phyloP scores from a whole-genome alignment of 2,797 vertebrate genomes.

The Lutjanus argentimaculatus region DNA sequence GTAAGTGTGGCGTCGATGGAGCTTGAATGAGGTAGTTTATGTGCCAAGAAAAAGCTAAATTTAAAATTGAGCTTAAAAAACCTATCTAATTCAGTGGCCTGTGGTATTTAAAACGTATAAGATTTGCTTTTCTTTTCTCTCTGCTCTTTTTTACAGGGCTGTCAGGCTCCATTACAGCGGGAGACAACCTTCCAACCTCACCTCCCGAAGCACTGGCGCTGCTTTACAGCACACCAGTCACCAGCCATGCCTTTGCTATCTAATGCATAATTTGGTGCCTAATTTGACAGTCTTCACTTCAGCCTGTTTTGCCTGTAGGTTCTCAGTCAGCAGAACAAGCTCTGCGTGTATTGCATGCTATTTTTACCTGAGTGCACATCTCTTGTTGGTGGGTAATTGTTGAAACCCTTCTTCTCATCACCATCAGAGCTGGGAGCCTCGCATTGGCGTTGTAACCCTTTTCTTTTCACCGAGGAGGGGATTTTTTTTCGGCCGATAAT shows the following conservation, averaged over 20 bases:
- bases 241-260: slow-evolving; percentile 65
- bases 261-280: slow-evolving; percentile 78
- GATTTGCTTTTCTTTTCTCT: slow-evolving; percentile 20
- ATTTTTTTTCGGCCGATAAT: slow-evolving; percentile 14
- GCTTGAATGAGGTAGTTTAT: background rate
- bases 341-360: slow-evolving; percentile 59
- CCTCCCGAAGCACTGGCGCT: slow-evolving; percentile 49
- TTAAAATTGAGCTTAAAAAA: background rate
- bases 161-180: slow-evolving; percentile 64
- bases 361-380: slow-evolving; percentile 73
- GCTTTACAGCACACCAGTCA: slow-evolving; percentile 63
- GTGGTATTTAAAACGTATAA: slow-evolving; percentile 10
- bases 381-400: slow-evolving; percentile 72
- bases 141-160: slow-evolving; percentile 44
- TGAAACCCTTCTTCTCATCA: slow-evolving; percentile 59
- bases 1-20: background rate
- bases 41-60: background rate
- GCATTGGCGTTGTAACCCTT: slow-evolving; percentile 7
- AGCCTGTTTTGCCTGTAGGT: slow-evolving; percentile 60
- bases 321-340: slow-evolving; percentile 74
- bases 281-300: slow-evolving; percentile 78
- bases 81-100: slow-evolving; percentile 7
- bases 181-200: slow-evolving; percentile 56
- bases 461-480: slow-evolving; percentile 1
- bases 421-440: slow-evolving; percentile 57